Base-by-base conservation (phyloP, 2,888 invertebrate genomes). In the Drosophila mettleri region DNA sequence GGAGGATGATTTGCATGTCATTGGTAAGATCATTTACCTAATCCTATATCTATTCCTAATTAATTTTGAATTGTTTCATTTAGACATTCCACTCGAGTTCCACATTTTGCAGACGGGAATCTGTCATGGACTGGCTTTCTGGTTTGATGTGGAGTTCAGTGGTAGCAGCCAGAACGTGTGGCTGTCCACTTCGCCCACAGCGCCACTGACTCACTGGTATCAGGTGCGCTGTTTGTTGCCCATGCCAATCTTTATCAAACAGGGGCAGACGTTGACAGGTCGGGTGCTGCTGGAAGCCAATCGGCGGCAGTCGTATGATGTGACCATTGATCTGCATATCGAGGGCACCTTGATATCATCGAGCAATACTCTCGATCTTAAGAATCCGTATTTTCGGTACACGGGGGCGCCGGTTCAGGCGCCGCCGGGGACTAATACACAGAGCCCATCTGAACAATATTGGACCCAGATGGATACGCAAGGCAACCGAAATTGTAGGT, bases 141-240 rank as follows among this genome's bases (percentile, higher is more conserved):
- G 99, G 99, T 99, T 99, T 92, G 99, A 99, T 93, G 99, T 99
- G 24, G 96, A 98, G 76, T 99, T 99, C 93, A 95, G 97, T 65
- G 99, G 99, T 36, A 95, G 95, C 46, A 95, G 95, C 66, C 96
- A 97, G 89, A 96, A 97, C 67, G 96, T 99, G 63, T 99, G 99
- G 99, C 93, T 99, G 33, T 99, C 99, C 8, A 99, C 99, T 7
- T 96, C 99, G 0, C 99, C 99, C 0, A 99, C 99, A 3, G 99
- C 99, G 91, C 98, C 99, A 0, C 93, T 99, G 20, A 99, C 99
- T 29, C 99, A 99, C 92, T 99, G 99, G 99, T 99, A 99, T 93
- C 99, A 99, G 93, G 99, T 99, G 2, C 95, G 99, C 31, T 99
- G 99, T 92, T 94, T 99, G 70, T 93, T 99, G 58, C 97, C 98